Base-by-base conservation (phyloP, 1,140 invertebrate species). In the Pseudomyrmex gracilis region DNA sequence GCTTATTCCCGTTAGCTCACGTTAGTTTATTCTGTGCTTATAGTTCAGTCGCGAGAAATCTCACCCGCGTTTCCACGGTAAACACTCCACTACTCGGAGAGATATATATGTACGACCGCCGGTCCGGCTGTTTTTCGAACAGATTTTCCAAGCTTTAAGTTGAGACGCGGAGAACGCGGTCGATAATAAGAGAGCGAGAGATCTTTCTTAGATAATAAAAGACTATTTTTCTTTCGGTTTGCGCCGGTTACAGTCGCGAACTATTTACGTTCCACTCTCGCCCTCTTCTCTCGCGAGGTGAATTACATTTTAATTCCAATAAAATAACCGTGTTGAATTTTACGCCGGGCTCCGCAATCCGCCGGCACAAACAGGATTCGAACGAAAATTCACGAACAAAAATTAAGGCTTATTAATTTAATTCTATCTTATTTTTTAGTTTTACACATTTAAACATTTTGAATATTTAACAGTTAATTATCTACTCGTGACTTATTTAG, bases 61-160 rank as follows among this genome's bases (percentile, higher is more conserved):
- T 67, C 34, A 68, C 15, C 1, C 12, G 34, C 34, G 68, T 78
- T 55, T 67, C 22, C 55, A 20, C 10, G 15, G 63, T 67, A 77
- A 68, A 77, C 55, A 77, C 53, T 77, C 20, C 51, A 15, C 55
- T 68, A 68, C 24, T 68, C 43, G 47, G 10, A 43, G 20, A 63
- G 47, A 34, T 34, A 7, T 45, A 17, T 61, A 15, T 61, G 43
- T 61, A 7, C 34, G 34, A 34, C 34, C n/a, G 34, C 45, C 47
- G 43, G n/a, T 22, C 8, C 47, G 20, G 12, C 34, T 77, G 24
- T 67, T 85, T 53, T 24, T 64, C 17, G 20, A 15, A 15, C 24
- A 12, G 20, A 13, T 57, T 20, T 53, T 63, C 20, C 20, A 12
- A 53, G 63, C 5, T 24, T 45, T 43, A 2, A 55, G 34, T 7